Base-by-base conservation (phyloP, 1,140 invertebrate genomes). In the Charaxes varanes region DNA sequence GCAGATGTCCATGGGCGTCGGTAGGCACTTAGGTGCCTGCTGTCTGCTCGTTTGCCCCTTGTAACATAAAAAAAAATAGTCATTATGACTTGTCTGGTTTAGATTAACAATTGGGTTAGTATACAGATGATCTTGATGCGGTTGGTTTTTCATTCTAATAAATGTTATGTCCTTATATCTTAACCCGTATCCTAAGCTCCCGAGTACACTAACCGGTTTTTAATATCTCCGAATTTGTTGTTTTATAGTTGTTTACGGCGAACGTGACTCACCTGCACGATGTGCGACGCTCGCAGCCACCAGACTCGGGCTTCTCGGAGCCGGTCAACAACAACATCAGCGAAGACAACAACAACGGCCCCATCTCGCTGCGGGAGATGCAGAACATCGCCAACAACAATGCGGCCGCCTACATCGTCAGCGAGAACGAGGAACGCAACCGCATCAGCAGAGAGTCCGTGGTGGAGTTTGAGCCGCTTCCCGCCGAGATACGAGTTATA, bases 311-410 rank as follows among this genome's bases (percentile, higher is more conserved):
- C 17, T 76, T 81, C 64, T 70, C 71, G 1, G 76, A 83, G 53
- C 68, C 77, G 11, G 71, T 50, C 45, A 82, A 83, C 68, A 80
- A 82, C 60, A 77, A 77, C 43, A 60, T 70, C 47, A 68, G 58
- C 49, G 84, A 85, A 41, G 78, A 85, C 58, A 85, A 86, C 62
- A 86, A 86, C 66, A 86, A 86, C 41, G 85, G 85, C 0, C 85
- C 85, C 5, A 85, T 86, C 33, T 86, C 85, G 3, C 68, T 80
- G 8, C 73, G 82, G 6, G 85, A 86, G 52, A 79, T 86, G 73
- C 82, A 86, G 64, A 86, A 86, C 57, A 86, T 86, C 43, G 83
- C 78, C 12, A 86, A 86, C 54, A 86, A 86, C 61, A 86, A 86
- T 47, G 85, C 85, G 1, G 67, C 77, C 1, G 78, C 70, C 11